Conservation (phyloP, 1,140 invertebrate genomes). For the Heterodera carotae region DNA sequence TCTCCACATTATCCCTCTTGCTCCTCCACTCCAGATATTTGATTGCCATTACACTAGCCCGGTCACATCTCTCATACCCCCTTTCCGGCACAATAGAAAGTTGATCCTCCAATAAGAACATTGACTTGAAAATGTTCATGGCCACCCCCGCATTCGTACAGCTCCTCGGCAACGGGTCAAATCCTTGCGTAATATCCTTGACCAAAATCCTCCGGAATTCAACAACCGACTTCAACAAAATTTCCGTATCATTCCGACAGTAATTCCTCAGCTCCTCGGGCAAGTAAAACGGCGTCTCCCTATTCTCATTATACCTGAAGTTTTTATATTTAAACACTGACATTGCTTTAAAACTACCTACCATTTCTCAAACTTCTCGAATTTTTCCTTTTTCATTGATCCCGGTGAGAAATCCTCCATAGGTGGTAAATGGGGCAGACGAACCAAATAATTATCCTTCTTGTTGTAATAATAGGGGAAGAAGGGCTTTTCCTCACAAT, state of each 20-base stretch:
- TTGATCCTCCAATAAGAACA: neutral
- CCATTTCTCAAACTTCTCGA: neutral
- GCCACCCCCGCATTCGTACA: neutral
- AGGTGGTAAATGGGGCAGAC: neutral
- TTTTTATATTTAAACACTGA: too few relatives aligned
- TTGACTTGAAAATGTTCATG: neutral
- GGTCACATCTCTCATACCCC: slow-evolving; percentile 3
- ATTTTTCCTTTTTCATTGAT: neutral
- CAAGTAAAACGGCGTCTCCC: slow-evolving; percentile 5
- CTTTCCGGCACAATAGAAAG: slow-evolving; percentile 13
- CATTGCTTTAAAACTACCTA: neutral
- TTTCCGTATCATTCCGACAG: slow-evolving; percentile 9
- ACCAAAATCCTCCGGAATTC: slow-evolving; percentile 7
- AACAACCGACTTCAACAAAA: neutral
- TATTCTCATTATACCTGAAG: neutral
- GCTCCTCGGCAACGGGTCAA: neutral
- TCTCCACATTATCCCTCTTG: neutral
- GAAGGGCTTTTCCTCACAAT: neutral
- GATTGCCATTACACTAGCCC: neutral
- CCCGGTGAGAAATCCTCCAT: neutral
- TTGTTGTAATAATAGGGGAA: neutral
- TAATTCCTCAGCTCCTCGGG: neutral
- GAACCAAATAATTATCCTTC: neutral
- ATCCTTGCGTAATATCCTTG: slow-evolving; percentile 2
- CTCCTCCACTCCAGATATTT: slow-evolving; percentile 19